These are phyloP conservation scores for Oryctes rhinoceros DNA, from an alignment of 1,140 invertebrate species.

Conservation along the genomic window DNA sequence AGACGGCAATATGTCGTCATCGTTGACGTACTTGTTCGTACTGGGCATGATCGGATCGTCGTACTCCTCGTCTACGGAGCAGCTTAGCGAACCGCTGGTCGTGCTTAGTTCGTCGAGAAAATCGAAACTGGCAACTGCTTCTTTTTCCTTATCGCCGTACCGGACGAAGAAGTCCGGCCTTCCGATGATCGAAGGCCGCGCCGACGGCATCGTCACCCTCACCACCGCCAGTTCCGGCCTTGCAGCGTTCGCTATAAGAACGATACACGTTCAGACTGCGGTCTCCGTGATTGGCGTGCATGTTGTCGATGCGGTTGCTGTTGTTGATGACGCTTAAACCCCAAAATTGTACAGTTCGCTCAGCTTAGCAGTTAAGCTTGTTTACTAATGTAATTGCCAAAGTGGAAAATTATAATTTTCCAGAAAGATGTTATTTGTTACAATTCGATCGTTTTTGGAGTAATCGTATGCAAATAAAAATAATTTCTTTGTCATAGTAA, in stretches of 20 bases:
- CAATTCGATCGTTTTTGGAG: too few relatives aligned
- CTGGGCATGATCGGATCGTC: constrained; percentile 39
- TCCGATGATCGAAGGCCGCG: constrained; percentile 75
- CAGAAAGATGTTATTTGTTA: too few relatives aligned
- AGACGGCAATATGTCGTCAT: constrained; percentile 17
- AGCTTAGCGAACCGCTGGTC: constrained; percentile 62
- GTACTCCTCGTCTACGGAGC: constrained; percentile 61
- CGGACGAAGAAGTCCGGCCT: constrained; percentile 78
- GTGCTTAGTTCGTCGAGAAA: constrained; percentile 76
- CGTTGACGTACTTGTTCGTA: not conserved
- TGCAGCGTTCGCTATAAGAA: constrained; percentile 67
- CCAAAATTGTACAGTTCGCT: constrained; percentile 59
- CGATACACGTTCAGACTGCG: constrained; percentile 53
- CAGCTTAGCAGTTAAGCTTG: constrained; percentile 42
- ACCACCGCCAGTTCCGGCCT: constrained; percentile 66
- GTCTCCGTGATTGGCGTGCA: constrained; percentile 61
- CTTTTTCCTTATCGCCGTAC: constrained; percentile 79
- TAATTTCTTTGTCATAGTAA: too few relatives aligned
- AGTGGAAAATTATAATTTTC: too few relatives aligned
- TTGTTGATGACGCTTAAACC: constrained; percentile 57
- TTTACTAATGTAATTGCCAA: constrained; percentile 25
- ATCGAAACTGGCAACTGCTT: constrained; percentile 80
- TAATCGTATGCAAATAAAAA: too few relatives aligned
- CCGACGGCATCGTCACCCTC: constrained; percentile 56
- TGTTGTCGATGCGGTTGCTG: constrained; percentile 59